phyloP scores from a whole-genome alignment of 2,113 vertebrate species.

The Fulmarus glacialis region DNA sequence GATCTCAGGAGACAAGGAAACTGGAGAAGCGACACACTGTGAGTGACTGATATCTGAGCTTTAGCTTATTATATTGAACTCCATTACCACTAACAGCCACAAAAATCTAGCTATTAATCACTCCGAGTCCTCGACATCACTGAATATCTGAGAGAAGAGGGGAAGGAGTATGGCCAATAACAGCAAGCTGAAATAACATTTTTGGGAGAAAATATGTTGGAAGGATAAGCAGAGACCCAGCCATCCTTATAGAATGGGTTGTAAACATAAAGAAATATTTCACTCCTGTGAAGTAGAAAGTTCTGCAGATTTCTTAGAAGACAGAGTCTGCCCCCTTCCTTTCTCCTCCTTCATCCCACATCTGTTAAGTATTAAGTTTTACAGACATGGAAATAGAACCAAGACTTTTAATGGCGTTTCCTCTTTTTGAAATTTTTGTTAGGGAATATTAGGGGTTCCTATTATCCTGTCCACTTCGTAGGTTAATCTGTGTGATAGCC shows the following conservation, averaged over 20 bases:
- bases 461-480: background rate
- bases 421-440: background rate
- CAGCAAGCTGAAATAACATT: slow-evolving; percentile 6
- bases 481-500: background rate
- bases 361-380: background rate
- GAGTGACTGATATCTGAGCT: background rate
- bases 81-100: background rate
- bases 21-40: background rate
- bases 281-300: background rate
- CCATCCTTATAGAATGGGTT: background rate
- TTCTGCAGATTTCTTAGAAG: background rate
- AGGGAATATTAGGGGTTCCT: background rate
- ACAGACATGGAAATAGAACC: background rate
- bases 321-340: background rate
- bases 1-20: background rate
- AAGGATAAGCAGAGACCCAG: background rate
- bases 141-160: background rate
- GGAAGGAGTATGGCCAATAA: background rate
- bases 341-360: background rate
- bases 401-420: background rate
- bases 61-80: background rate
- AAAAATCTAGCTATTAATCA: background rate
- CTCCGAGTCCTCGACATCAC: background rate
- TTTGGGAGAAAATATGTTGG: background rate
- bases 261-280: background rate